Evolutionary conservation across 2,888 invertebrate genomes (phyloP), one percentile per base, ranked within the genome.

Genomic region (Oscheius onirici): DNA sequence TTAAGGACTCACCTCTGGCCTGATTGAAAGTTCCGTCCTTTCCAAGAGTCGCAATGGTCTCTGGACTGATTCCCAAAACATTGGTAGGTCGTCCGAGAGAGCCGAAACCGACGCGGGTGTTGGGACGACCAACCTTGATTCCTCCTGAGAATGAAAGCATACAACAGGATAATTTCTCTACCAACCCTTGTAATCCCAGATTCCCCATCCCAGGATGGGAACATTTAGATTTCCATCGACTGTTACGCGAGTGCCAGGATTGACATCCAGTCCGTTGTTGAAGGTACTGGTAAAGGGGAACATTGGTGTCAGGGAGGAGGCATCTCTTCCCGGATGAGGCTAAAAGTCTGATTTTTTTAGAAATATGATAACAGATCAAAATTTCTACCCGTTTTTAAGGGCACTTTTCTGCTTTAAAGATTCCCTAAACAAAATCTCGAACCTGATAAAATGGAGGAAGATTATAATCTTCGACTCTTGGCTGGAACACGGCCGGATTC

Each of bases 381-480:
- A 13, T 43, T 13, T 43, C 43, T 11, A 13, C 10, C 8, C 43
- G 10, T 13, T 43, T 43, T 43, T 11, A 51, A 11, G 17, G 8
- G 17, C 13, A 17, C 20, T 46, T 15, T 26, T 24, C 34, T n/a
- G 13, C 10, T 55, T 6, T 17, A n/a, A 22, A 28, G n/a, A n/a
- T n/a, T n/a, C n/a, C n/a, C n/a, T n/a, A n/a, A n/a, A n/a, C n/a
- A n/a, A n/a, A n/a, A n/a, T n/a, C n/a, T n/a, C 17, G 20, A 13
- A 82, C 83, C 77, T 83, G 83, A 73, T 83, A 84, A 58, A 82
- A 81, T 11, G 84, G 84, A 24, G 84, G 84, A 10, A 84, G 71
- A 54, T 84, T 84, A 66, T 84, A 84, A 49, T 84, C 84, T 57
- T 83, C 83, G 28, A 72, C 73, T 69, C 84, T 66, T 8, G 82